Conservation (phyloP, 2,888 invertebrate species). For the Drosophila multiciliata region DNA sequence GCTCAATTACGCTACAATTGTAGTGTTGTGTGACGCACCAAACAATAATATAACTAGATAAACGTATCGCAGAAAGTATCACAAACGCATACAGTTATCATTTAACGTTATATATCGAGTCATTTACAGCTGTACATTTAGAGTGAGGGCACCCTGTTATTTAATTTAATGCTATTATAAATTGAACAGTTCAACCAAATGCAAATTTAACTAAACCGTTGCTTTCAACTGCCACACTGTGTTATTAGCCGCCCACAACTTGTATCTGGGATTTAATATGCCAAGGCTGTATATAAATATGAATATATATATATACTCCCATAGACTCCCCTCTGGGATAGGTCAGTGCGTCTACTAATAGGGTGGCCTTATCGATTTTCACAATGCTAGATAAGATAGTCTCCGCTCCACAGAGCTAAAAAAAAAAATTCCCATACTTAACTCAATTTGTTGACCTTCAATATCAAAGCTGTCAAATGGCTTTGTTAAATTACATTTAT, state of each 20-base stretch:
- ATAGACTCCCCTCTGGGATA: conserved; percentile 29
- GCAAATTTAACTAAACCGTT: conserved; percentile 32
- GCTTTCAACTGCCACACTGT: conserved; percentile 19
- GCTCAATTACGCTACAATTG: neutral
- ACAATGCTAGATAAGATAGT: conserved; percentile 39
- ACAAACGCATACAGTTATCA: neutral
- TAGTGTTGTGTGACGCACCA: conserved; percentile 16
- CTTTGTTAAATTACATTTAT: conserved; percentile 20
- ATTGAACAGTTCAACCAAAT: conserved; percentile 46
- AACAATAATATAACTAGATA: neutral
- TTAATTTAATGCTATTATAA: conserved; percentile 13
- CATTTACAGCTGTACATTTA: neutral
- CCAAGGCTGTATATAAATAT: conserved; percentile 8
- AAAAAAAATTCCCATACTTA: conserved; percentile 21
- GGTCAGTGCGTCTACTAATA: conserved; percentile 33
- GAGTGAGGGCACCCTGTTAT: conserved; percentile 17
- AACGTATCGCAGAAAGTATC: neutral
- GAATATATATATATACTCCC: neutral
- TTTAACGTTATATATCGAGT: neutral
- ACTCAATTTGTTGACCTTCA: conserved; percentile 45
- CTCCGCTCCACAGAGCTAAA: conserved; percentile 3
- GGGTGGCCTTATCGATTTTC: conserved; percentile 40
- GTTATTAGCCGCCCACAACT: conserved; percentile 18
- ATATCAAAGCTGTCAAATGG: conserved; percentile 38
- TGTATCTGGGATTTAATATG: conserved; percentile 24